Evolutionary conservation across 2,797 vertebrate genomes (phyloP), one percentile per base, ranked within the genome.

Genomic region (Percopsis omiscomaycus): DNA sequence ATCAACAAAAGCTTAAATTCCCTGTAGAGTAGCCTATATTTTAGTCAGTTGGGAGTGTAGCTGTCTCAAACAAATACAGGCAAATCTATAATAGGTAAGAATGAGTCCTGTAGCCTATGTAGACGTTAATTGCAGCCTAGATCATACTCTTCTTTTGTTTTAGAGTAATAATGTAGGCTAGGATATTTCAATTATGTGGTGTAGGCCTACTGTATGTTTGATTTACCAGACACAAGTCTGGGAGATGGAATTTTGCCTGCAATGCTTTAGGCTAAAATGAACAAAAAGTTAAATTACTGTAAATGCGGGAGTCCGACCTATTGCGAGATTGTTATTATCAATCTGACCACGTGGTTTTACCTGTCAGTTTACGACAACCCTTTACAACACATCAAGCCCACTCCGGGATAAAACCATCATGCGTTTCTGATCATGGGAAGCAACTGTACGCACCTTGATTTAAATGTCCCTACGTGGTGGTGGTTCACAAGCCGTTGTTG

Each of bases 371-470:
- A 27, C 10, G 6, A 52, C 15, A 22, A 10, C 14, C 47, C 47
- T 49, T 4, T 52, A 52, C 14, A 28, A 30, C 13, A 13, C 54
- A 32, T 42, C 14, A 15, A 5, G 29, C 13, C 27, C 52, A 6
- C 52, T 54, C 27, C 27, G n/a, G n/a, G 30, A 56, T 32, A 32
- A 15, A 16, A n/a, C 30, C 13, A 28, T 14, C 13, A 30, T 32
- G 53, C 14, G 22, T 56, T 55, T 55, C 28, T 6, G 11, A 11
- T 53, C 16, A 55, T 13, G 11, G 27, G 12, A 55, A 29, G 54
- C 28, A 55, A 16, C n/a, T 29, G 5, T 30, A 76, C 87, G 87
- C 80, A 88, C 85, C 85, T 85, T 56, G 64, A 53, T 42, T 42
- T 8, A 42, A 42, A 42, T 42, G 37, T 42, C 37, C 37, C 9